Evolutionary conservation across 1,140 invertebrate genomes (phyloP), one percentile per base, ranked within the genome.

Genomic region (Battus philenor): DNA sequence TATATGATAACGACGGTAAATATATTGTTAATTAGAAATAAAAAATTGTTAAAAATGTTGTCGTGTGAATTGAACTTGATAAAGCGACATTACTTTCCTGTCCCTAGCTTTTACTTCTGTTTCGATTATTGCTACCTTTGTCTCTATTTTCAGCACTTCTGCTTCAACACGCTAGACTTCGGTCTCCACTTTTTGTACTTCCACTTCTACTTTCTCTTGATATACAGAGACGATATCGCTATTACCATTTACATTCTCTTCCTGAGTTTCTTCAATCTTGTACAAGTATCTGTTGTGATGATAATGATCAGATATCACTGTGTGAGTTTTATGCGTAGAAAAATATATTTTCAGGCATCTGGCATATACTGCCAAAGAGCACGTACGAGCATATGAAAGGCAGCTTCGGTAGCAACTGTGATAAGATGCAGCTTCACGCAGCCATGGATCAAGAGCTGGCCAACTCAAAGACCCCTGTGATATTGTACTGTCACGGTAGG

Each of bases 401-500:
- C 2, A 62, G 30, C 6, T 68, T 81, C 8, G 50, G 63, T 4
- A 7, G 12, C 0, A 38, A 7, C 3, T n/a, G 24, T 0, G 74
- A 80, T 17, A 68, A 63, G 12, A 68, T 75, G 4, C 46, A 70
- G n/a, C 11, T 75, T 2, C 59, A 62, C 24, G 59, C 31, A 3
- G 3, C 60, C 1, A 16, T 83, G 31, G 68, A 75, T 6, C 29
- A 63, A 0, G 76, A 79, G 34, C 39, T 83, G 2, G 49, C 45
- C 3, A 62, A 59, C 4, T 68, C 79, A 1, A 72, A 69, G 12
- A 50, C 48, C 0, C 76, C 79, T 3, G 51, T 83, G 1, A 48
- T 83, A 4, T 6, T 83, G 0, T 80, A 82, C 29, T 77, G 68
- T 51, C 78, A 82, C 44, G 78, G 78, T 82, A 51, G 57, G 54